These are phyloP conservation scores for Oryzias sinensis DNA, from an alignment of 2,797 vertebrate genomes.

Conservation along the genomic window DNA sequence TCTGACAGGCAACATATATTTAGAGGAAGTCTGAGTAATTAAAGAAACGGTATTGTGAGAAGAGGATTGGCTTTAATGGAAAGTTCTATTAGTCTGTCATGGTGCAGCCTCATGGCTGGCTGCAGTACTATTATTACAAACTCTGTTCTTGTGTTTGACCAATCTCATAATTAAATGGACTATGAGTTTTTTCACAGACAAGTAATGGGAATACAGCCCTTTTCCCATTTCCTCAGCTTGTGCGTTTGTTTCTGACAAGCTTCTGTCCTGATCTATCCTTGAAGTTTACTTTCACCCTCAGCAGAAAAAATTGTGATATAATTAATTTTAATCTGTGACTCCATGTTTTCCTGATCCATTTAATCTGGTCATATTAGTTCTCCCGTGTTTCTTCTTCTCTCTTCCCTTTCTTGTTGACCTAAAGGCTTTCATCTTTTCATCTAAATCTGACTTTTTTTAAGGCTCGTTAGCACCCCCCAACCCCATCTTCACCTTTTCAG, in stretches of 20 bases:
- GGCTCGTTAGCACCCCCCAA: constrained; percentile 4
- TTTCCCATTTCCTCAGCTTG: constrained; percentile 16
- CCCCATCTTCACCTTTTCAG: constrained; percentile 1
- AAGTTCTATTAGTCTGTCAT: constrained; percentile 56
- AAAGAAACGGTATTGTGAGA: constrained; percentile 60
- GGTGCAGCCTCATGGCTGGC: constrained; percentile 50
- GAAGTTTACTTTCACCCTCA: constrained; percentile 5
- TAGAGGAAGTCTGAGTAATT: constrained; percentile 71
- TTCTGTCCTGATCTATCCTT: constrained; percentile 29
- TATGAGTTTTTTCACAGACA: constrained; percentile 47
- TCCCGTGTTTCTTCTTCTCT: constrained; percentile 11
- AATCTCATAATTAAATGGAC: constrained; percentile 52
- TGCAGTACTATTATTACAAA: constrained; percentile 54
- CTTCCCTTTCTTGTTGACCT: constrained; percentile 22
- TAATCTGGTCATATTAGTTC: constrained; percentile 20
- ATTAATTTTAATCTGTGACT: no score
- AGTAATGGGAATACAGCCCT: constrained; percentile 39
- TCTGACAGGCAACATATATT: constrained; percentile 63
- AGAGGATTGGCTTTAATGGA: constrained; percentile 50
- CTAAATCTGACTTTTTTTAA: constrained; percentile 34
- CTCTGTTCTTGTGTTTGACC: constrained; percentile 31
- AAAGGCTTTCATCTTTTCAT: constrained; percentile 36
- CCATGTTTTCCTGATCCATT: background rate
- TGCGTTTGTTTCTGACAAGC: constrained; percentile 38
- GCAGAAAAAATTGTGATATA: no score